Base-by-base conservation (phyloP, 1,140 invertebrate genomes). In the Drosophila pseudoobscura region DNA sequence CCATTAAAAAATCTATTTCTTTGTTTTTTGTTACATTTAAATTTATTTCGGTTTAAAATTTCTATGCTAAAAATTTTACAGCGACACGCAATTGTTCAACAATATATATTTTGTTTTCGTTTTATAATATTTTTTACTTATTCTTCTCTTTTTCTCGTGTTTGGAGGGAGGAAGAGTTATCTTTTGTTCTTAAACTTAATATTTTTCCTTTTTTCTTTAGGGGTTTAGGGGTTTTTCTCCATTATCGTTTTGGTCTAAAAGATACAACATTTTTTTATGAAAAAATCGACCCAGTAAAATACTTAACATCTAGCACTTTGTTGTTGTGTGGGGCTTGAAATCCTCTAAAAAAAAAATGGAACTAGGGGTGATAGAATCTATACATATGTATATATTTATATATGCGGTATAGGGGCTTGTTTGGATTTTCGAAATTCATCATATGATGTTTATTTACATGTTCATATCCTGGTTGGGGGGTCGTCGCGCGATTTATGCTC, bases 41-140 rank as follows among this genome's bases (percentile, higher is more conserved):
- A 73, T 88, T 87, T 87, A 88, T 87, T 87, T 83, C 52, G 11
- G 78, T 87, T 87, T 88, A 88, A 88, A 88, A 79, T 58, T 69
- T 83, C 61, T 89, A 88, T 83, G 68, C 76, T 88, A 88, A 78
- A 85, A 88, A 79, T 83, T 83, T 68, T 88, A 89, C 79, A 88
- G 84, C 84, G 85, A 87, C 83, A 83, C 78, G 75, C 83, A 88
- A 39, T 88, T 82, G 78, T 79, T 88, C 64, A 88, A 88, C 83
- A 88, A 89, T 79, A 83, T 39, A 39, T 11, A 13, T 76, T 77
- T 75, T 58, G 76, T 66, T 57, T 41, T 41, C 65, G 35, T 61
- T 58, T 80, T 80, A 53, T 71, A 35, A 39, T 39, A 39, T 39
- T 39, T 13, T 39, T 13, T 39, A 13, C 35, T 39, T 39, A 39